Percentiles rank a stretch among this genome's conserved stretches.
These are phyloP conservation scores for Epistrophe eligans DNA, from an alignment of 2,888 invertebrate species.

Conservation along the genomic window DNA sequence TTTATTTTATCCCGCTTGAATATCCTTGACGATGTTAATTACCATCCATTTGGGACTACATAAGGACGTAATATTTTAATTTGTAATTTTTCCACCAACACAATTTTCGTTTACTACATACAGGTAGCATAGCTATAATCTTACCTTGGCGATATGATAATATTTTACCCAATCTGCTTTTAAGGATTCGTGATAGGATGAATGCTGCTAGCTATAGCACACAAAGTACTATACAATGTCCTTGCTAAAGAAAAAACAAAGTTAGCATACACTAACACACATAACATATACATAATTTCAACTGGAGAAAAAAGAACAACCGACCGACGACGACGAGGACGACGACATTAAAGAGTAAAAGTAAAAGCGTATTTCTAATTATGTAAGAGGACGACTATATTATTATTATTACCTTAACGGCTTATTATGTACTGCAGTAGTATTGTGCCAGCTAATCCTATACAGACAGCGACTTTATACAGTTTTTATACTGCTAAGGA, in stretches of 20 bases:
- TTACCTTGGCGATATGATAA: constrained; percentile 33
- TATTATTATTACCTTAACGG: constrained; percentile 65
- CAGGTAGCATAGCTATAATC: background rate
- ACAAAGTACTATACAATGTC: constrained; percentile 24
- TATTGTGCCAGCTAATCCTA: constrained; percentile 23
- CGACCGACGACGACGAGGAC: background rate
- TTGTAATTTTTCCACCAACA: constrained; percentile 43
- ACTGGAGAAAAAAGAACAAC: background rate
- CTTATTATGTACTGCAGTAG: constrained; percentile 64
- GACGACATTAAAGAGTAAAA: constrained; percentile 44
- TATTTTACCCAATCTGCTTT: constrained; percentile 72
- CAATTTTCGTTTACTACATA: background rate
- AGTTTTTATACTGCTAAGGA: background rate
- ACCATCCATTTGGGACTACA: constrained; percentile 70
- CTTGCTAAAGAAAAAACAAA: constrained; percentile 1
- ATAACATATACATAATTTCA: background rate
- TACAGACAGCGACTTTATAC: constrained; percentile 8
- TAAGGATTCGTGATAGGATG: constrained; percentile 29
- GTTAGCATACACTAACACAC: background rate
- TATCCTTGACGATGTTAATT: constrained; percentile 72
- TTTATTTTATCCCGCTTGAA: constrained; percentile 53
- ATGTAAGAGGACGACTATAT: constrained; percentile 64
- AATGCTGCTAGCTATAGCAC: background rate
- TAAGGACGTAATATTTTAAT: constrained; percentile 73
- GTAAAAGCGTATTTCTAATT: constrained; percentile 71